Conservation (phyloP, 2,113 vertebrate species). For the Apodemus speciosus region DNA sequence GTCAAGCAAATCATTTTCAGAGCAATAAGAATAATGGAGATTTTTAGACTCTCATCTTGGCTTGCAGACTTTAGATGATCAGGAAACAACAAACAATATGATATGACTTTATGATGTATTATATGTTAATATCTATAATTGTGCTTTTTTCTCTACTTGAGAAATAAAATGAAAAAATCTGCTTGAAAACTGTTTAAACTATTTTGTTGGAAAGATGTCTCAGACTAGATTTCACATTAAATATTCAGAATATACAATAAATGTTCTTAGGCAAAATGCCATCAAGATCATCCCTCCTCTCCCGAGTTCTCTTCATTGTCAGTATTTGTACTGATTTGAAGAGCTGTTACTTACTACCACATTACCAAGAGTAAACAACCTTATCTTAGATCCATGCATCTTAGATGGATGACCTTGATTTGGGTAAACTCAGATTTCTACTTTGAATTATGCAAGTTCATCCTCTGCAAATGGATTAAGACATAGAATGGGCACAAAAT, state of each 20-base stretch:
- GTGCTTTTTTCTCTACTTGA: not conserved
- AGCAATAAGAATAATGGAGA: not conserved
- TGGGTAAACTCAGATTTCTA: not conserved
- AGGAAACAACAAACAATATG: not conserved
- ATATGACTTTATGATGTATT: not conserved
- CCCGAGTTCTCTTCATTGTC: not conserved
- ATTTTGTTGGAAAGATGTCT: not conserved
- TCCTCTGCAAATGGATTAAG: not conserved
- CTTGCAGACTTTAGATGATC: not conserved
- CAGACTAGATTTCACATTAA: not conserved
- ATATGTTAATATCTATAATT: not conserved
- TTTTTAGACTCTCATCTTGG: not conserved
- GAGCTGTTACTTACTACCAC: not conserved
- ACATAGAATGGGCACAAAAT: not conserved
- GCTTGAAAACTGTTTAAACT: not conserved
- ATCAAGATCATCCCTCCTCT: not conserved
- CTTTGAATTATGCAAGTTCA: not conserved
- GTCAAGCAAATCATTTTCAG: not conserved
- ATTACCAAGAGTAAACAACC: not conserved
- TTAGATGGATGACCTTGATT: not conserved
- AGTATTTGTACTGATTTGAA: not conserved
- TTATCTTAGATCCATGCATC: too few species aligned
- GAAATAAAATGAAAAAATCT: not conserved
- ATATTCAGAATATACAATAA: not conserved
- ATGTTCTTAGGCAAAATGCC: not conserved